These are phyloP conservation scores for Orientallactaga bullata DNA, from an alignment of 2,113 vertebrate species.

Conservation along the genomic window DNA sequence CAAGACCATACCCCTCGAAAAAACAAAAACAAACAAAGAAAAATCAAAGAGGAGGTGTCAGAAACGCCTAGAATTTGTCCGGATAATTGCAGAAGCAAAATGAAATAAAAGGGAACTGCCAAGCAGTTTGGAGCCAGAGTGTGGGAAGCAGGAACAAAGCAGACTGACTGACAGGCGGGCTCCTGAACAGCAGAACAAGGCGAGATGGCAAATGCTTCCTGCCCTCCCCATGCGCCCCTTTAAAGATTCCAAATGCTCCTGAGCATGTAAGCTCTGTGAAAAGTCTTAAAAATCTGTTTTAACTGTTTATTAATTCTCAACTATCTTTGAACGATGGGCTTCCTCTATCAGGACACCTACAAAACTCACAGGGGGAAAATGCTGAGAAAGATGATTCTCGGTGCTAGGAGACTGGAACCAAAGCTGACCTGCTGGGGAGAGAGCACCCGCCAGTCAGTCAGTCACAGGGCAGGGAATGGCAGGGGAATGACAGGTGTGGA, in stretches of 20 bases:
- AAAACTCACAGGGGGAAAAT: neutral
- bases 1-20: too few relatives aligned
- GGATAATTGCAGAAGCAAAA: neutral
- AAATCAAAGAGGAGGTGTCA: neutral
- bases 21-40: too few relatives aligned
- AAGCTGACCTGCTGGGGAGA: too few relatives aligned
- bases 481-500: neutral
- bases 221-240: too few relatives aligned
- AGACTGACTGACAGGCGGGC: neutral
- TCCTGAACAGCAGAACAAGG: neutral
- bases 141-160: neutral
- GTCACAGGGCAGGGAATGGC: too few relatives aligned
- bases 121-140: neutral
- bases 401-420: neutral
- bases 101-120: neutral
- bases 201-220: neutral
- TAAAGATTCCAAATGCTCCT: neutral
- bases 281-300: neutral
- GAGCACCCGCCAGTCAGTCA: accelerated
- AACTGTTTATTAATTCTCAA: neutral
- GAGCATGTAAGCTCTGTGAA: neutral
- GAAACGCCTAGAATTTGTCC: neutral
- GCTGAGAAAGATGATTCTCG: neutral
- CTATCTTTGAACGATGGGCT: accelerated
- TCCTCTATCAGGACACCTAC: too few relatives aligned